Evolutionary conservation across 2,113 vertebrate species (phyloP), one percentile per base, ranked within the genome.

Genomic region (Pedionomus torquatus): DNA sequence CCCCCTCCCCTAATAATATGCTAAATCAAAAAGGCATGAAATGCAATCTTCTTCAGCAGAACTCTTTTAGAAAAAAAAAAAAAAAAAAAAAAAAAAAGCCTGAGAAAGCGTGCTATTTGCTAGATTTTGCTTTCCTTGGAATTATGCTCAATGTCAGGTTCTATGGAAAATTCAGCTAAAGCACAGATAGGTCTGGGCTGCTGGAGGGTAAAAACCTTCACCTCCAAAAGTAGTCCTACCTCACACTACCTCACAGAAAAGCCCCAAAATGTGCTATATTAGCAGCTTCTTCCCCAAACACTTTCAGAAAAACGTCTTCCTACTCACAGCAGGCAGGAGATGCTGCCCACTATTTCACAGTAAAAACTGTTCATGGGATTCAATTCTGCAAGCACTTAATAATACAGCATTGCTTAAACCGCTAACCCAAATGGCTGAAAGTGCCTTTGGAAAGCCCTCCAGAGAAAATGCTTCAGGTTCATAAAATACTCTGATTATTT

Each of bases 281-380:
- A 78, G 86, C 90, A 84, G 68, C 60, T 84, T 78, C 80, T 91
- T 90, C 61, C 79, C 52, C 41, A 63, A 89, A 78, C n/a, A 55
- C 35, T 87, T 68, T 2, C 65, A 87, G 83, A 52, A 84, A 90
- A 71, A 84, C n/a, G 69, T 55, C 90, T 96, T 96, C 83, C 96
- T 90, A 76, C 80, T 95, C 86, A 89, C 64, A 65, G 90, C 57
- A 94, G 75, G 79, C 87, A 94, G 84, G 3, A 70, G 81, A 43
- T 82, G 15, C 90, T 94, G 84, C 82, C 95, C 84, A 93, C 95
- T 88, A 28, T 30, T 85, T 91, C 92, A 74, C 85, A 87, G 87
- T 7, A 49, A 68, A 86, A 90, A 52, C 55, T 55, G 58, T 33
- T 92, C 5, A 1, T 4, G 68, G 87, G 51, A 70, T 86, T 85